Evolutionary conservation across 2,113 vertebrate genomes (phyloP).

Genomic region (Todiramphus saurophagus): DNA sequence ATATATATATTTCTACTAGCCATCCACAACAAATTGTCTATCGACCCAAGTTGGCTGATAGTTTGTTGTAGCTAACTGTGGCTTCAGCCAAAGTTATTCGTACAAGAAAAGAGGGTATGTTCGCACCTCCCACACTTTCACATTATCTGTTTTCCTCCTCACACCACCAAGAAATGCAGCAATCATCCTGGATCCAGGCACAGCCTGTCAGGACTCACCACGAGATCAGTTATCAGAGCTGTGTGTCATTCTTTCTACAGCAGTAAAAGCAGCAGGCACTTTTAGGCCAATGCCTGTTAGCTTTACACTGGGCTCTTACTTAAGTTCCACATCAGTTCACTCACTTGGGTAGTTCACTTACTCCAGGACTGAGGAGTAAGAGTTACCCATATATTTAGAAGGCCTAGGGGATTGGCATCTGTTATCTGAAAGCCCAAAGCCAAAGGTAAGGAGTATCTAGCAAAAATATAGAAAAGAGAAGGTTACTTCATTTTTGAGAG

Average conservation of each 20-base stretch:
- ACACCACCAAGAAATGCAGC: background rate
- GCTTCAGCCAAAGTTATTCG: background rate
- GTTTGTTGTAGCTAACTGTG: background rate
- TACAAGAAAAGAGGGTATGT: background rate
- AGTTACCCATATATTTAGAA: background rate
- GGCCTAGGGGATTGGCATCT: background rate
- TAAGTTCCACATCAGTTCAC: background rate
- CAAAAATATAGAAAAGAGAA: background rate
- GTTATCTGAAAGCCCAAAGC: background rate
- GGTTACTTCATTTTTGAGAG: background rate
- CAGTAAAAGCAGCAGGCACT: background rate
- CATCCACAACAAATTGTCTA: background rate
- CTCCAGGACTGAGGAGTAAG: background rate
- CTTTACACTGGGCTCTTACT: background rate
- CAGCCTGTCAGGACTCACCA: background rate
- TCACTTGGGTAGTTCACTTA: background rate
- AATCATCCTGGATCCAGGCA: background rate
- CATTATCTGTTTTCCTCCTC: background rate
- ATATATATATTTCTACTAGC: fast-evolving
- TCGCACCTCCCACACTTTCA: background rate
- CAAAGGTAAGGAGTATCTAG: background rate
- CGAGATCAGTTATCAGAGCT: background rate
- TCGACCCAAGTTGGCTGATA: fast-evolving
- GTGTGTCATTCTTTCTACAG: background rate
- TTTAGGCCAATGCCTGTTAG: background rate